Conservation (phyloP, 2,888 invertebrate species). For the Dinocampus coccinellae region DNA sequence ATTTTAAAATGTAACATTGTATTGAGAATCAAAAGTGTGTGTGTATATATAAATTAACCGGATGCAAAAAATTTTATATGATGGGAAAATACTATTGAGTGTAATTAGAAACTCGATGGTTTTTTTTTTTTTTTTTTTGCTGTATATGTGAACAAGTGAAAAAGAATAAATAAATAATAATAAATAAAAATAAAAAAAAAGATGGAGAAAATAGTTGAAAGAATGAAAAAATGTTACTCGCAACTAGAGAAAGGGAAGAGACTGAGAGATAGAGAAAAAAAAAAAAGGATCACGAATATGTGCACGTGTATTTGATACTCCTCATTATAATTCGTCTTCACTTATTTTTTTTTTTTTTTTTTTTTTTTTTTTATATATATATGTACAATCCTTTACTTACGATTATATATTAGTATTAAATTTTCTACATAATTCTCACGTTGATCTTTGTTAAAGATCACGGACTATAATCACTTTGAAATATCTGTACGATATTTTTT, state of each 20-base stretch:
- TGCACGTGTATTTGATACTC: neutral
- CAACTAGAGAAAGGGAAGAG: neutral
- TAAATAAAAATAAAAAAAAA: too few species aligned
- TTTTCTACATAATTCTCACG: constrained; percentile 22
- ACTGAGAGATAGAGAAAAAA: neutral
- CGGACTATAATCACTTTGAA: constrained; percentile 20
- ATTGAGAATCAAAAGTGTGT: neutral
- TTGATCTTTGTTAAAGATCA: constrained; percentile 5
- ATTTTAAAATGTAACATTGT: neutral
- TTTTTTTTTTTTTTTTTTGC: neutral
- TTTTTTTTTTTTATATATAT: too few species aligned
- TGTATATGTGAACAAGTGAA: neutral
- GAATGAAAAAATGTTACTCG: too few species aligned
- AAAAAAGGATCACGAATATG: neutral
- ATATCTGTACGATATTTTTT: neutral
- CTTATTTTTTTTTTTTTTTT: neutral
- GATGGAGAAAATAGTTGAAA: too few species aligned
- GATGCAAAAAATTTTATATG: neutral
- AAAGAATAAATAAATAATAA: too few species aligned
- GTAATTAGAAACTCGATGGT: constrained; percentile 11
- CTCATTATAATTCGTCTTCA: neutral
- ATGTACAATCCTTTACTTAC: neutral
- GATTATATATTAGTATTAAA: neutral
- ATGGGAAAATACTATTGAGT: constrained; percentile 11
- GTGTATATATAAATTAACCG: neutral